phyloP scores from a whole-genome alignment of 1,140 invertebrate species.

The Vollenhovia emeryi region DNA sequence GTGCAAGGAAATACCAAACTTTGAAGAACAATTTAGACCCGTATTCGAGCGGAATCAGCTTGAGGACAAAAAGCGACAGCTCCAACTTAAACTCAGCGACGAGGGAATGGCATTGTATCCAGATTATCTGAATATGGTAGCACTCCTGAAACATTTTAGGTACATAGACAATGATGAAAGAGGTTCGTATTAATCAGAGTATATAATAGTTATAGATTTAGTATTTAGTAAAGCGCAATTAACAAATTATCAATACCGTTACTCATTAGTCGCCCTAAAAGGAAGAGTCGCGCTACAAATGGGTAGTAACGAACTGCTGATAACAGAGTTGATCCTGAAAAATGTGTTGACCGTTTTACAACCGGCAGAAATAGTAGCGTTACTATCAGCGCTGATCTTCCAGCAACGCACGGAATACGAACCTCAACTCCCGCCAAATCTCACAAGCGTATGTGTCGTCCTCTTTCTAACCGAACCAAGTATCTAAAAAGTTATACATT shows the following conservation, averaged over 20 bases:
- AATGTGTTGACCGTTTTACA: conserved; percentile 95
- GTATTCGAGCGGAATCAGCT: conserved; percentile 91
- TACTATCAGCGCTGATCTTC: conserved; percentile 96
- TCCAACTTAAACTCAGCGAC: conserved; percentile 92
- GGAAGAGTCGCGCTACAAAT: conserved; percentile 98
- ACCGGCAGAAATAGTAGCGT: conserved; percentile 96
- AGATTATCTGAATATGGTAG: conserved; percentile 94
- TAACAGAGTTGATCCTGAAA: conserved; percentile 98
- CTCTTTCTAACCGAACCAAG: not conserved
- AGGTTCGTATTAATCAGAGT: conserved; percentile 83
- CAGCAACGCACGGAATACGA: conserved; percentile 89
- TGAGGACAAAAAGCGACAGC: conserved; percentile 89
- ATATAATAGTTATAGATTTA: not conserved
- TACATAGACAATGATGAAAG: conserved; percentile 91
- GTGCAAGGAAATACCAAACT: conserved; percentile 85
- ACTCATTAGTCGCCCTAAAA: conserved; percentile 91
- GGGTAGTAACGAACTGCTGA: conserved; percentile 96
- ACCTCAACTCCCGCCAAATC: conserved; percentile 61
- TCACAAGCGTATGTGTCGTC: conserved; percentile 73
- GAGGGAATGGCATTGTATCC: conserved; percentile 94
- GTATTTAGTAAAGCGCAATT: not conserved
- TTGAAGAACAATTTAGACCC: conserved; percentile 90
- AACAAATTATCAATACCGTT: conserved; percentile 32
- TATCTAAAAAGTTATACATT: not conserved
- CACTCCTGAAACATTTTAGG: conserved; percentile 92